Conservation (phyloP, 2,797 vertebrate genomes). For the Sebastes paucispinis region DNA sequence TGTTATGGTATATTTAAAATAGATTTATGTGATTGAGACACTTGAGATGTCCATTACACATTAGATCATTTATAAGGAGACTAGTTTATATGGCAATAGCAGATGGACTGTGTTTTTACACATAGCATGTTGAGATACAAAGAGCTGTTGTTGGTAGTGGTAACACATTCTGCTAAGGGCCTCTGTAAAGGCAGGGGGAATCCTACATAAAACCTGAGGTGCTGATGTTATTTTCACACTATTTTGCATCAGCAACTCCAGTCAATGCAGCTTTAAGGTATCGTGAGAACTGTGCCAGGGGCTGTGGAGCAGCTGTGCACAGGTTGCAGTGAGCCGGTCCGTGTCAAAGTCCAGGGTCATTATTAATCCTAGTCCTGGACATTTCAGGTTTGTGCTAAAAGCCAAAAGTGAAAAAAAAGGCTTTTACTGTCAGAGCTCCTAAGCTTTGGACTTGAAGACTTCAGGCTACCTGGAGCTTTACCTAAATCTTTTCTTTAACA, state of each 20-base stretch:
- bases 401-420: background rate
- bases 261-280: constrained; percentile 24
- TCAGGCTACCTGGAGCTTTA: background rate
- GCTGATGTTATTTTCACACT: constrained; percentile 34
- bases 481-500: background rate
- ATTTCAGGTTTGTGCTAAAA: constrained; percentile 26
- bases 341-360: constrained; percentile 10
- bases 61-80: rapidly evolving
- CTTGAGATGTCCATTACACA: background rate
- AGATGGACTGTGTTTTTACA: background rate
- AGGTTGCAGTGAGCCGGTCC: background rate
- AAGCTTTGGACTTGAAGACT: background rate
- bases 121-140: background rate
- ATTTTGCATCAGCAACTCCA: constrained; percentile 35
- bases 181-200: constrained; percentile 6
- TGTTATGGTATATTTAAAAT: background rate
- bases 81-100: background rate
- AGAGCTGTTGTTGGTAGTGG: background rate
- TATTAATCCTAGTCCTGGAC: constrained; percentile 12
- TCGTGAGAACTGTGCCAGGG: constrained; percentile 27
- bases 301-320: background rate
- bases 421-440: background rate
- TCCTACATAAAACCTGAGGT: constrained; percentile 16
- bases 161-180: background rate
- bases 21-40: background rate